phyloP scores from a whole-genome alignment of 2,113 vertebrate genomes.

The Clarias macrocephalus region DNA sequence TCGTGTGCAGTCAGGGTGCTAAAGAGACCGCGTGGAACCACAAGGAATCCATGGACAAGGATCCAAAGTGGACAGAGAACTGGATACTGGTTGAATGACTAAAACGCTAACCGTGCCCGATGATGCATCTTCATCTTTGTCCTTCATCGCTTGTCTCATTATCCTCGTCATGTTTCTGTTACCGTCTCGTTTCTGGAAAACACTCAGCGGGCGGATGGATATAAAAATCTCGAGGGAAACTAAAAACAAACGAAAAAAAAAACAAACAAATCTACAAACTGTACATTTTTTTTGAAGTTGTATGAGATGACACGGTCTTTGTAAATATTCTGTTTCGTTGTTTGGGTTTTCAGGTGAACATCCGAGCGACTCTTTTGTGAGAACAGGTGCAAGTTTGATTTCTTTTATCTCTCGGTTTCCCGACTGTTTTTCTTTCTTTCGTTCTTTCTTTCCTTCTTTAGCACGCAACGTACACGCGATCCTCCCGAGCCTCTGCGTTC shows the following conservation, averaged over 20 bases:
- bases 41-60: background rate
- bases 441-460: background rate
- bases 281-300: constrained; percentile 73
- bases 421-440: background rate
- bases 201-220: constrained; percentile 60
- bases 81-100: background rate
- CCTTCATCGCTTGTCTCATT: background rate
- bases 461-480: background rate
- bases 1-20: constrained; percentile 9
- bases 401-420: background rate
- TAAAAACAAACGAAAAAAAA: background rate
- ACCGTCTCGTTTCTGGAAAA: constrained; percentile 4
- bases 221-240: background rate
- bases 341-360: constrained; percentile 73
- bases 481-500: background rate
- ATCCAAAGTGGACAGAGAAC: background rate
- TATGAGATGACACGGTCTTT: constrained; percentile 75
- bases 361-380: constrained; percentile 68
- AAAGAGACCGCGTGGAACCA: background rate
- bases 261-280: constrained; percentile 62
- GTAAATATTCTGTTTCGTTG: constrained; percentile 80
- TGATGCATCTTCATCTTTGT: background rate
- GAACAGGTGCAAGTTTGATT: constrained; percentile 75
- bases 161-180: background rate
- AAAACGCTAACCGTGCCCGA: background rate